Conservation (phyloP, 2,888 invertebrate genomes). For the Hylaea fasciaria region DNA sequence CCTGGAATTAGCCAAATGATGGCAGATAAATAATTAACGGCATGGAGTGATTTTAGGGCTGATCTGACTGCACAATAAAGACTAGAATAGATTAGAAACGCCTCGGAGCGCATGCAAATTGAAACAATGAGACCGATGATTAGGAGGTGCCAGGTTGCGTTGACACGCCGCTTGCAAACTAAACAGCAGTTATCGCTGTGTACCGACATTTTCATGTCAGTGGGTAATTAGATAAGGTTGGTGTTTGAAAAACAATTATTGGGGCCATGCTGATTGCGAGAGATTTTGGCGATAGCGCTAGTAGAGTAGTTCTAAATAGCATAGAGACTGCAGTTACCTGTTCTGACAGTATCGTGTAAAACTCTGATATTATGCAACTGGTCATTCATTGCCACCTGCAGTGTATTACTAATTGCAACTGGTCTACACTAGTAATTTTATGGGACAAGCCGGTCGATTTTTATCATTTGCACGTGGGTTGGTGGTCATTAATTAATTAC, state of each 20-base stretch:
- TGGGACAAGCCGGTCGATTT: background rate
- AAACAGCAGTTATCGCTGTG: conserved; percentile 59
- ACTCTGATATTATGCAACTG: no score
- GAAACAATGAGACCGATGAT: conserved; percentile 54
- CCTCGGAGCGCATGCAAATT: conserved; percentile 36
- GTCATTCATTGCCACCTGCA: conserved; percentile 60
- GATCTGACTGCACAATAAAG: no score
- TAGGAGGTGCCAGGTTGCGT: conserved; percentile 47
- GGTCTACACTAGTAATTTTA: conserved; percentile 39
- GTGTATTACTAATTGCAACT: conserved; percentile 58
- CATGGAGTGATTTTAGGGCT: no score
- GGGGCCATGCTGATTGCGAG: conserved; percentile 49
- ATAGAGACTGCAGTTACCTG: conserved; percentile 69
- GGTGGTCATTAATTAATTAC: background rate
- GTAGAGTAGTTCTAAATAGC: conserved; percentile 4
- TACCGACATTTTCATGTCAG: conserved; percentile 64
- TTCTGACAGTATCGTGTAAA: conserved; percentile 51
- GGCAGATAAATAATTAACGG: no score
- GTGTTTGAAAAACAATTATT: conserved; percentile 60
- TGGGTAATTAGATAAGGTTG: conserved; percentile 70
- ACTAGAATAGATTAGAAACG: conserved; percentile 1
- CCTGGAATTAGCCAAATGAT: no score
- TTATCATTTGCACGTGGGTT: background rate
- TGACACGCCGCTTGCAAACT: conserved; percentile 50
- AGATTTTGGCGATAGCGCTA: conserved; percentile 41